phyloP scores from a whole-genome alignment of 2,113 vertebrate species.

The Origma solitaria region DNA sequence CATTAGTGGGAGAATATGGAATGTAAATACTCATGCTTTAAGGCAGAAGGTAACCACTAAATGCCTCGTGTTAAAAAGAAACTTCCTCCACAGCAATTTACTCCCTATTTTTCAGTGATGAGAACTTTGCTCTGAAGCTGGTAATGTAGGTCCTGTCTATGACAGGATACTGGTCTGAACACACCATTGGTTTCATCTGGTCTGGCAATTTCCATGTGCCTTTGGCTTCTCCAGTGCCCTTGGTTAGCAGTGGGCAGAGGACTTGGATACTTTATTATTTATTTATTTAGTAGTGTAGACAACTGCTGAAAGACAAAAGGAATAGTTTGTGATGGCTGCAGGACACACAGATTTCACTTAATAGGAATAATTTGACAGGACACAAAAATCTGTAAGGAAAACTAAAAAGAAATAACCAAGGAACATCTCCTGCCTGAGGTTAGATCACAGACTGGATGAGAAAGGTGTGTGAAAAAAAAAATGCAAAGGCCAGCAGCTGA shows the following conservation, averaged over 20 bases:
- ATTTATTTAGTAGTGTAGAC: neutral
- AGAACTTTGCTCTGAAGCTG: neutral
- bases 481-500: neutral
- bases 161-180: conserved; percentile 6
- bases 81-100: conserved; percentile 50
- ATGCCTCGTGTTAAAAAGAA: conserved; percentile 16
- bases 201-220: neutral
- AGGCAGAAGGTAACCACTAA: conserved; percentile 52
- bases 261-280: neutral
- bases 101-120: neutral
- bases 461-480: neutral
- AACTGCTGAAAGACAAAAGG: neutral
- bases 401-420: neutral
- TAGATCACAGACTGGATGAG: neutral
- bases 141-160: neutral
- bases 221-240: neutral
- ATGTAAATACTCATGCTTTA: conserved; percentile 52
- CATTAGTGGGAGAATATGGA: neutral
- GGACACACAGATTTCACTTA: neutral
- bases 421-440: neutral
- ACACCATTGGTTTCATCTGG: neutral
- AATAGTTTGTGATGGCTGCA: neutral
- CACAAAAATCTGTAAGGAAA: neutral
- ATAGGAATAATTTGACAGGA: neutral
- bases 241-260: neutral